Percentiles rank a stretch among this genome's conserved stretches.
These are phyloP conservation scores for Ormyrus labotus DNA, from an alignment of 2,888 invertebrate genomes.

Conservation along the genomic window DNA sequence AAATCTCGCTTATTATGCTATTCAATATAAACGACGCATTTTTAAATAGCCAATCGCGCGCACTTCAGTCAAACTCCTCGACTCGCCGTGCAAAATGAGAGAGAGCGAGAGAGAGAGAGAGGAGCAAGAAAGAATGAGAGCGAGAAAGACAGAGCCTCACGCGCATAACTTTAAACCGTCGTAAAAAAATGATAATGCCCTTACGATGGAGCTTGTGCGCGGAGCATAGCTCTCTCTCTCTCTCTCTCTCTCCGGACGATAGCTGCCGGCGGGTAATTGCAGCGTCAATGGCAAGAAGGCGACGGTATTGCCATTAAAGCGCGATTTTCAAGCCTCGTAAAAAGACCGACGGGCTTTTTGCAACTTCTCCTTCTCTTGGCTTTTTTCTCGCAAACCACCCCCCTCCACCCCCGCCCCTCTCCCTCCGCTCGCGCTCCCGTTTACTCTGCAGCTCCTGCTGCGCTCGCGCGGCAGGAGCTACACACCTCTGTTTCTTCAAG, in stretches of 20 bases:
- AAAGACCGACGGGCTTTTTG: slow-evolving; percentile 25
- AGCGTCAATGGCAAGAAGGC: slow-evolving; percentile 56
- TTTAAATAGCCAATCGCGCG: slow-evolving; percentile 16
- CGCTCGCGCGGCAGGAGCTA: not conserved
- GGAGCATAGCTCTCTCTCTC: not conserved
- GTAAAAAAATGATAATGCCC: slow-evolving; percentile 42
- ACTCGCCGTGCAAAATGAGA: not conserved
- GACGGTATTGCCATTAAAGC: slow-evolving; percentile 59
- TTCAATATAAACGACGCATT: slow-evolving; percentile 7
- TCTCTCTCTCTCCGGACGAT: not conserved
- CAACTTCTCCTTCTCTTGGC: slow-evolving; percentile 7
- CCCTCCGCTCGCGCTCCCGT: not conserved
- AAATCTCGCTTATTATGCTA: slow-evolving; percentile 9
- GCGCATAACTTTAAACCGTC: slow-evolving; percentile 14
- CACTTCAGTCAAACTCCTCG: slow-evolving; percentile 12
- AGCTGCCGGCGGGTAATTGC: slow-evolving; percentile 51
- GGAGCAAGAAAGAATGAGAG: slow-evolving; percentile 14
- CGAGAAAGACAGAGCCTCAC: slow-evolving; percentile 46
- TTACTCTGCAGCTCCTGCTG: not conserved
- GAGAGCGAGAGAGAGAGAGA: slow-evolving; percentile 30
- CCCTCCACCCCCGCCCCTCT: slow-evolving; percentile 8
- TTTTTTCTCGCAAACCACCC: slow-evolving; percentile 5
- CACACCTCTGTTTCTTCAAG: not conserved
- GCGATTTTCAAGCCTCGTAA: slow-evolving; percentile 57
- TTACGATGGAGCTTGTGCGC: slow-evolving; percentile 33